Conservation (phyloP, 2,888 invertebrate species). For the Cheilosia variabilis region DNA sequence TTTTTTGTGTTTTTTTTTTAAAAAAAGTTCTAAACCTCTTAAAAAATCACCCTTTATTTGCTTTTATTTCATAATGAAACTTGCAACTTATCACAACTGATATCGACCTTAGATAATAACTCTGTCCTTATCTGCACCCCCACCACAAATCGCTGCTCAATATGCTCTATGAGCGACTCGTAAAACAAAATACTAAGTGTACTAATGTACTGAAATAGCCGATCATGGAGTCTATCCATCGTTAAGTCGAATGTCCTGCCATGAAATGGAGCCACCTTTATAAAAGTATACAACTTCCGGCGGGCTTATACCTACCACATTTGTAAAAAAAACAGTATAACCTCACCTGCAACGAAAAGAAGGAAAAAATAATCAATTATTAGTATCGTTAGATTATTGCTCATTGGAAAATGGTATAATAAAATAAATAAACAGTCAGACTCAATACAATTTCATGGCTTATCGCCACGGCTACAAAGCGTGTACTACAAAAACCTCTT, state of each 20-base stretch:
- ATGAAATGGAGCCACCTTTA: background rate
- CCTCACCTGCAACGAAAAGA: slow-evolving; percentile 48
- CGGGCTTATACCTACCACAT: background rate
- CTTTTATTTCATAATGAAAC: no score
- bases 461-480: slow-evolving; percentile 11
- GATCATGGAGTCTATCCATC: slow-evolving; percentile 1
- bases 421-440: slow-evolving; percentile 13
- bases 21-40: no score
- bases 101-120: slow-evolving; percentile 12
- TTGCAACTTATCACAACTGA: background rate
- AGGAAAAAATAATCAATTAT: slow-evolving; percentile 18
- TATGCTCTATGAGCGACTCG: slow-evolving; percentile 1
- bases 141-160: background rate
- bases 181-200: slow-evolving; percentile 23
- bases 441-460: background rate
- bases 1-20: no score
- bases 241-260: background rate
- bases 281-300: background rate
- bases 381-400: background rate
- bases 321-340: background rate
- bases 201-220: slow-evolving; percentile 11
- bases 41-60: no score
- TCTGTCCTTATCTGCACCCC: slow-evolving; percentile 30
- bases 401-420: slow-evolving; percentile 1
- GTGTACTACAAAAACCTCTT: slow-evolving; percentile 42